These are phyloP conservation scores for Halichondria panicea DNA, from an alignment of 37 sponge, comb jelly and placozoan genomes.

Conservation along the genomic window DNA sequence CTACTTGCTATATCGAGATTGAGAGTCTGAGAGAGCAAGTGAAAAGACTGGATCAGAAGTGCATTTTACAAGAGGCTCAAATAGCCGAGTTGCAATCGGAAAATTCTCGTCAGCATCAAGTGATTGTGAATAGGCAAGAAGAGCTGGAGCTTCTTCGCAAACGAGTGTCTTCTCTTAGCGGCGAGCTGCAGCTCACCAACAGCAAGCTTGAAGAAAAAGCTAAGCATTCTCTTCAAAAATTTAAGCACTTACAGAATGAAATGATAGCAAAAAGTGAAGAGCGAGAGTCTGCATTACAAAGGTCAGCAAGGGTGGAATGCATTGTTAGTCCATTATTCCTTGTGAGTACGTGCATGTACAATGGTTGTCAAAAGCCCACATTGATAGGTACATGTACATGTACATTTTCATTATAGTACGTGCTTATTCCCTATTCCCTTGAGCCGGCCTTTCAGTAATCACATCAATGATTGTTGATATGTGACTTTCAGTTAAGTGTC, in stretches of 20 bases:
- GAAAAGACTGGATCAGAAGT: conserved; percentile 7
- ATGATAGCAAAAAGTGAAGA: conserved; percentile 21
- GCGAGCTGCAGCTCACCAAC: conserved; percentile 16
- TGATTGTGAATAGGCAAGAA: conserved; percentile 1
- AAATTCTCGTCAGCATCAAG: conserved; percentile 12
- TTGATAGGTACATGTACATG: no score
- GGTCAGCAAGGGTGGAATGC: conserved; percentile 12
- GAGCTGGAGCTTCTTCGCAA: conserved; percentile 11
- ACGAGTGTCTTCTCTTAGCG: neutral
- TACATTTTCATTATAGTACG: no score
- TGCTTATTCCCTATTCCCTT: no score
- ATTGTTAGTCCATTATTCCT: neutral
- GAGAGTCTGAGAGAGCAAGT: conserved; percentile 41
- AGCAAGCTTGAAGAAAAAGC: conserved; percentile 23
- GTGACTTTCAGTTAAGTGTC: no score
- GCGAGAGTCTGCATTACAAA: conserved; percentile 41
- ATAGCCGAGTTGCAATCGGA: conserved; percentile 24
- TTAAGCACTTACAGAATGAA: conserved; percentile 29
- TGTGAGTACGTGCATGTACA: no score
- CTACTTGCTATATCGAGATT: conserved; percentile 14
- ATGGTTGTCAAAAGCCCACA: no score
- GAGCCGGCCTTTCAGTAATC: no score
- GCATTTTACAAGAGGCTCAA: conserved; percentile 27
- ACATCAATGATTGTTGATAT: no score
- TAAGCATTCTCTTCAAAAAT: conserved; percentile 6